Base-by-base conservation (phyloP, 2,797 vertebrate genomes). In the Aldrovandia affinis region DNA sequence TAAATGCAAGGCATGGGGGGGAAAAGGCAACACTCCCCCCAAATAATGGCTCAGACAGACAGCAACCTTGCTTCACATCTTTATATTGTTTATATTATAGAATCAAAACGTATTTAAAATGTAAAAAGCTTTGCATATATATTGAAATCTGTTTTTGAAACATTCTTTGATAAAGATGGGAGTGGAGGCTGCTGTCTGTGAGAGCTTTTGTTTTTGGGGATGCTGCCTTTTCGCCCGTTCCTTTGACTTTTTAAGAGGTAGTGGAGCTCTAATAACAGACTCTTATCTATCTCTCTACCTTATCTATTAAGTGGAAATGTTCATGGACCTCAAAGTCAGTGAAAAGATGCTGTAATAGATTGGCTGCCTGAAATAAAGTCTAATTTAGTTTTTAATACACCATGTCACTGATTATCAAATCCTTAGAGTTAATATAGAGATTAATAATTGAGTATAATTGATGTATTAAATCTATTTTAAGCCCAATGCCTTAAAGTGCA, bases 271-370 rank as follows among this genome's bases (percentile, higher is more conserved):
- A 70, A 70, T 39, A 39, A 70, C 1, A 39, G 14, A 70, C 33
- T 50, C 47, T 12, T 39, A 70, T 70, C 47, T 39, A 70, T 70
- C 30, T 70, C 65, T 36, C 1, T 3, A 70, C 36, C 65, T 70
- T 70, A 70, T 70, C 65, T 39, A 39, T 39, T 36, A 12, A 36
- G 30, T 20, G 12, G 3, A 70, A 20, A 70, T 70, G 30, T 36
- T 39, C 65, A 63, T 81, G 10, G 36, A 70, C 65, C 30, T 70
- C 65, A 70, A 70, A 70, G 65, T 70, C 65, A 70, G 15, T 39
- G 15, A 70, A 70, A 30, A 70, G 18, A 70, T 70, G 33, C 12
- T 22, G 65, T 39, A 70, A 39, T 39, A 30, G 33, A 30, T 15
- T 39, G 65, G 15, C 33, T 39, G 33, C 36, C 36, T 39, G 3